These are phyloP conservation scores for Hemaris fuciformis DNA, from an alignment of 2,888 invertebrate species.

Conservation along the genomic window DNA sequence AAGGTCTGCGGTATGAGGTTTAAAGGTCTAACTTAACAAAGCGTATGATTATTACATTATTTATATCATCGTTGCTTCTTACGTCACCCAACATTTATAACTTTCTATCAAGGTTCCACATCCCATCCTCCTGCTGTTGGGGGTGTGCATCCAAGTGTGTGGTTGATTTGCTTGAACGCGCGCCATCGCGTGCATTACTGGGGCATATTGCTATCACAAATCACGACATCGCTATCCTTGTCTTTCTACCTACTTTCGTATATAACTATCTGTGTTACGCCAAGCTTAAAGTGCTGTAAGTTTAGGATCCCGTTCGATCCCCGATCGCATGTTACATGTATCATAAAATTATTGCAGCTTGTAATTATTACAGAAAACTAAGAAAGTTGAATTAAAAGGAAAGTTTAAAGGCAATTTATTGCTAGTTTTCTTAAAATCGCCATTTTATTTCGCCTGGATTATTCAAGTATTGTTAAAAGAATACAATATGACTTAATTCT, in stretches of 20 bases:
- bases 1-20: background rate
- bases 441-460: too few relatives aligned
- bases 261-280: background rate
- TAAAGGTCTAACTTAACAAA: background rate
- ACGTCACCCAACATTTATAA: conserved; percentile 5
- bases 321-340: background rate
- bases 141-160: conserved; percentile 57
- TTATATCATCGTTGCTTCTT: background rate
- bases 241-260: background rate
- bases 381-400: too few relatives aligned
- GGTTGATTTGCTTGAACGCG: conserved; percentile 57
- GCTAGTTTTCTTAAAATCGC: background rate
- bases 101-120: conserved; percentile 11
- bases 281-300: background rate
- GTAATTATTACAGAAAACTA: background rate
- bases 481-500: background rate
- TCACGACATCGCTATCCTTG: conserved; percentile 22
- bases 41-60: background rate
- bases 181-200: conserved; percentile 56
- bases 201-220: conserved; percentile 37
- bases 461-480: too few relatives aligned
- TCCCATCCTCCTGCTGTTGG: conserved; percentile 11
- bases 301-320: background rate
- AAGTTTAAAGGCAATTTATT: background rate
- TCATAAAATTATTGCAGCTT: background rate